These are phyloP conservation scores for Rhizoglyphus robini DNA, from an alignment of 1,140 invertebrate species.

Conservation along the genomic window DNA sequence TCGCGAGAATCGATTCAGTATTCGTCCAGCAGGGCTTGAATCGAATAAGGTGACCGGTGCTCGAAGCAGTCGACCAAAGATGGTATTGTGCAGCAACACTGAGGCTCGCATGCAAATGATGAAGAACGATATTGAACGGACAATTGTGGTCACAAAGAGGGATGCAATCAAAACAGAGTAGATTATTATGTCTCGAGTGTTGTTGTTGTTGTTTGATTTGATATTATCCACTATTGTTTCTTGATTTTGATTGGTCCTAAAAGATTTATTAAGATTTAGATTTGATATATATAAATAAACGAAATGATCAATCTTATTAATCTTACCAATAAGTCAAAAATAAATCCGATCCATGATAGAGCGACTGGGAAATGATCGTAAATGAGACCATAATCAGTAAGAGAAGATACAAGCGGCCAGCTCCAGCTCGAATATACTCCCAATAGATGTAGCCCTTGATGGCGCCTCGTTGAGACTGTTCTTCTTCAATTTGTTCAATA, in stretches of 20 bases:
- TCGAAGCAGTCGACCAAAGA: slow-evolving; percentile 64
- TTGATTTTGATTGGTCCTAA: slow-evolving; percentile 25
- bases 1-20: slow-evolving; percentile 26
- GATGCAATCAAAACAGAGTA: slow-evolving; percentile 33
- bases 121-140: slow-evolving; percentile 56
- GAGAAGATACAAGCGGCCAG: not conserved
- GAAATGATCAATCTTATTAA: too few relatives aligned
- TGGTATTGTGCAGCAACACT: slow-evolving; percentile 59
- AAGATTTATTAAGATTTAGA: too few relatives aligned
- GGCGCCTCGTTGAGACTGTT: slow-evolving; percentile 11
- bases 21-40: slow-evolving; percentile 37
- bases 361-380: slow-evolving; percentile 15
- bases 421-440: too few relatives aligned
- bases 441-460: slow-evolving; percentile 18
- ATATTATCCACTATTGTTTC: too few relatives aligned
- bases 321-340: slow-evolving; percentile 18
- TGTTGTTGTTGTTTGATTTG: not conserved
- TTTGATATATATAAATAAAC: too few relatives aligned
- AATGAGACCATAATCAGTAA: not conserved
- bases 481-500: slow-evolving; percentile 12
- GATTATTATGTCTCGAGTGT: slow-evolving; percentile 22
- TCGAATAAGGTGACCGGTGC: slow-evolving; percentile 80
- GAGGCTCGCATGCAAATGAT: slow-evolving; percentile 63
- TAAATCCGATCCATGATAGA: slow-evolving; percentile 18
- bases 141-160: slow-evolving; percentile 34